These are phyloP conservation scores for Syngnathoides biaculeatus DNA, from an alignment of 2,113 vertebrate species.

Conservation along the genomic window DNA sequence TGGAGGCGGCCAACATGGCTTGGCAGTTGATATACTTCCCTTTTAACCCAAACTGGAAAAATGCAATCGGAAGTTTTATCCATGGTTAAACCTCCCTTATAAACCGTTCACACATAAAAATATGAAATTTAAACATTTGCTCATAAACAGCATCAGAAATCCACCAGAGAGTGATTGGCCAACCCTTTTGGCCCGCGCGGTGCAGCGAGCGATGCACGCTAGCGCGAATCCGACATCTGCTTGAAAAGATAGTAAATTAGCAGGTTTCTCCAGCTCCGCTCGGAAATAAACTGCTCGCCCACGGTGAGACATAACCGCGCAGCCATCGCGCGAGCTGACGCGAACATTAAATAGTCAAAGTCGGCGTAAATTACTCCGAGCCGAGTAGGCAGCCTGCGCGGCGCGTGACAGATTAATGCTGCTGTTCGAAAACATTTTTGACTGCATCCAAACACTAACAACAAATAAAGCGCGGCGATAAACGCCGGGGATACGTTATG, in stretches of 20 bases:
- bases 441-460: constrained; percentile 20
- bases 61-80: background rate
- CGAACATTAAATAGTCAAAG: constrained; percentile 33
- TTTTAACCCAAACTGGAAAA: background rate
- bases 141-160: background rate
- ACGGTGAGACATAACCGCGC: constrained; percentile 31
- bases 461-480: constrained; percentile 20
- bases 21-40: background rate
- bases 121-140: background rate
- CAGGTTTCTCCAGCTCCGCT: constrained; percentile 38
- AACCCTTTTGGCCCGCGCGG: background rate
- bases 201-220: constrained; percentile 17
- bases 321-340: constrained; percentile 28
- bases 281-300: constrained; percentile 33
- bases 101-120: background rate
- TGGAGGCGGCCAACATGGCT: too few species aligned
- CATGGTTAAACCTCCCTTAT: background rate
- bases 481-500: background rate
- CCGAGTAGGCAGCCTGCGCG: background rate
- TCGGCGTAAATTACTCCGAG: constrained; percentile 29
- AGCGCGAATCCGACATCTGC: constrained; percentile 56
- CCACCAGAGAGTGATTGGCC: background rate
- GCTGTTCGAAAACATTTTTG: constrained; percentile 20
- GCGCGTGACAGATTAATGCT: constrained; percentile 23
- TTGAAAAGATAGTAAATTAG: constrained; percentile 57